Evolutionary conservation across 2,113 vertebrate genomes (phyloP), one percentile per base, ranked within the genome.

Genomic region (Gallinago paraguaiae): DNA sequence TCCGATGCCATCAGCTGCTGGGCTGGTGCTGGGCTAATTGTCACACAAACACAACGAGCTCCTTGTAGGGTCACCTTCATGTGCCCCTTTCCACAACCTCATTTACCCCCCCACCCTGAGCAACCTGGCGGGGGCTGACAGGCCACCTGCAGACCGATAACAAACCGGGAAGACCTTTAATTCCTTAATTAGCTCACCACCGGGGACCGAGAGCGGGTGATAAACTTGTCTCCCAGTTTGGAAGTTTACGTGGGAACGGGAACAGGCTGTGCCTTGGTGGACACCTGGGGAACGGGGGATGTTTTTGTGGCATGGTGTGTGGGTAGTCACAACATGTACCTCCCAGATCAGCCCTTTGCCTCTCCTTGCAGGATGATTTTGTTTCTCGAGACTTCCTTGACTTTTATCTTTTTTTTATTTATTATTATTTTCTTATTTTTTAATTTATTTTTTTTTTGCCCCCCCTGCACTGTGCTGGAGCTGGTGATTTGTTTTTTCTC

Each of bases 401-500:
- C 98, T 92, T 39, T 20, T 28, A 4, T 50, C 48, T 50, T 14
- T 27, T 27, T 48, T 48, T 48, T 48, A 2, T 20, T 33, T 59
- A 39, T 39, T 14, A 4, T 39, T 39, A 39, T 39, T 39, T 39
- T 39, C 39, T 39, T 39, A 39, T 39, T 39, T 39, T 39, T 39
- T 11, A 39, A 39, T 39, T 39, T 39, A 37, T 37, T 16, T 28
- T 30, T 28, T 18, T 30, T 18, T 17, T 39, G 39, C 39, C 11
- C 12, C 35, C 60, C 15, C 15, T 43, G 41, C 97, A 99, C 99
- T 72, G 97, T 99, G 91, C 98, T 99, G 97, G 99, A 99, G 96
- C 90, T 99, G 98, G 99, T 99, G 88, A 98, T 99, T 91, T 99
- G 99, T 97, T 99, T 99, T 97, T 99, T 99, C 97, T 99, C 99